These are phyloP conservation scores for Erpobdella octoculata DNA, from an alignment of 2,888 invertebrate genomes.

Conservation along the genomic window DNA sequence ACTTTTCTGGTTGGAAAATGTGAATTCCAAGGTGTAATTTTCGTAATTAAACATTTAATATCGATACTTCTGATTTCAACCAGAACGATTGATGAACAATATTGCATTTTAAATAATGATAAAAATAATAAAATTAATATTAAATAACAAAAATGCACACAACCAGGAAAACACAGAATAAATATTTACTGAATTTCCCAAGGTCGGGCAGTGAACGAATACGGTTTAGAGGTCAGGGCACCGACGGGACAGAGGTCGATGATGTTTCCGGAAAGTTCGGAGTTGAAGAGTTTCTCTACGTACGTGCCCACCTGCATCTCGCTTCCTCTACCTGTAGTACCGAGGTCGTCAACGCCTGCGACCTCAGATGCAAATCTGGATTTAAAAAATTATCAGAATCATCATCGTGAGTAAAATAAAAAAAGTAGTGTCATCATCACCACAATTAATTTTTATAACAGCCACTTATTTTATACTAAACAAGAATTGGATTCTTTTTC, in stretches of 20 bases:
- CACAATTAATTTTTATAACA: too few relatives aligned
- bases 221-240: conserved; percentile 94
- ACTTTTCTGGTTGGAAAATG: conserved; percentile 64
- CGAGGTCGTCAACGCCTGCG: conserved; percentile 93
- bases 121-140: neutral
- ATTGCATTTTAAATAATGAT: neutral
- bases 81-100: neutral
- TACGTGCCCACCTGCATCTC: conserved; percentile 98
- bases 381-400: too few relatives aligned
- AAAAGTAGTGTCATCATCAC: too few relatives aligned
- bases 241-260: conserved; percentile 98
- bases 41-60: neutral
- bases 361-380: conserved; percentile 85
- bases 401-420: too few relatives aligned
- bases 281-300: conserved; percentile 92
- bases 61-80: neutral
- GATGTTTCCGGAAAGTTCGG: conserved; percentile 93
- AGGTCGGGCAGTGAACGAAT: conserved; percentile 76
- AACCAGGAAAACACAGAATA: neutral
- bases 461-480: too few relatives aligned
- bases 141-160: conserved; percentile 6
- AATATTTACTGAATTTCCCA: conserved; percentile 76
- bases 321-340: conserved; percentile 57
- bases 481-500: too few relatives aligned
- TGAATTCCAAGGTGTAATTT: too few relatives aligned